Evolutionary conservation across 1,140 invertebrate species (phyloP), one percentile per base, ranked within the genome.

Genomic region (Magallana angulata): DNA sequence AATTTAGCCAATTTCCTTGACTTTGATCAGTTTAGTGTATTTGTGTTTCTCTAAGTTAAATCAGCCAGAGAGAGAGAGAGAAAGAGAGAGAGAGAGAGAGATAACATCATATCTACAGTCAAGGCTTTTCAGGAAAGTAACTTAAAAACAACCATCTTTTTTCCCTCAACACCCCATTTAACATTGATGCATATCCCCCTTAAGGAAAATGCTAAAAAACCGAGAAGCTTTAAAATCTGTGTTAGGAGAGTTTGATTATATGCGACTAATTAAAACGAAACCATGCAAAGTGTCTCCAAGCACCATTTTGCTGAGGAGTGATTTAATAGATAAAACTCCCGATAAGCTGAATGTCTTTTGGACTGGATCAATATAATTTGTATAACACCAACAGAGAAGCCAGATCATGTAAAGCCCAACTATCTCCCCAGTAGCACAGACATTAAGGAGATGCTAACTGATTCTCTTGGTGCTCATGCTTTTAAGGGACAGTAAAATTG

Each of bases 311-410:
- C 68, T 76, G 68, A 30, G 36, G 68, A 76, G 24, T 12, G 68
- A 76, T 30, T 76, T 76, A 18, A 24, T 76, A 30, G 68, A 76
- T 76, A 76, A 76, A 76, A 76, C 24, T 30, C 68, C 7, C 3
- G 68, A 30, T 30, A 76, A 12, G 18, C 68, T 76, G 12, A 76
- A 76, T 76, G 68, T 76, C 68, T 76, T 76, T 30, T 76, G 7
- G 12, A 76, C 24, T 30, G 24, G 11, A 76, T 76, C 24, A 76
- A 76, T 76, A 76, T 30, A 8, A 11, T 30, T 76, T 30, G 8
- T 76, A 30, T 18, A 18, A 76, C 68, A 18, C 24, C 36, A 30
- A 76, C 12, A 76, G 68, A 30, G 68, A 76, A 48, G 24, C 68
- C 11, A 11, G 30, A 30, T 76, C 68, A 76, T 30, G 24, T 30